Evolutionary conservation across 2,113 vertebrate species (phyloP).

Genomic region (Furnarius figulus): DNA sequence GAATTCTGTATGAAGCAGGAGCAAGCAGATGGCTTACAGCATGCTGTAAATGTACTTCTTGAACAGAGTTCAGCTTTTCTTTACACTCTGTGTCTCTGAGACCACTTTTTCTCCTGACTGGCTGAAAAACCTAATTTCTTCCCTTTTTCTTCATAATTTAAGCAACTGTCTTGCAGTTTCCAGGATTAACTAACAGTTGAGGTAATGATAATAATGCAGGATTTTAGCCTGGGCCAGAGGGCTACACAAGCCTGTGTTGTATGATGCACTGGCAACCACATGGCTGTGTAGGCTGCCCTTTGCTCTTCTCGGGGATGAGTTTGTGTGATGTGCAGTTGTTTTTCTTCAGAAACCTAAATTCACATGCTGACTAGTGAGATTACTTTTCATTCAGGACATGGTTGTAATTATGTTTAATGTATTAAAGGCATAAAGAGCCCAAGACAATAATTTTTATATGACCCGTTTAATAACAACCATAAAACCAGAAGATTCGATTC

Average conservation of each 20-base stretch:
- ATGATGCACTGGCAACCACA: background rate
- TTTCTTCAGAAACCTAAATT: background rate
- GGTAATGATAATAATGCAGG: background rate
- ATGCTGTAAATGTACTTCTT: background rate
- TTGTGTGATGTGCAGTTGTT: background rate
- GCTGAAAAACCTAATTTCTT: background rate
- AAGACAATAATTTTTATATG: conserved; percentile 61
- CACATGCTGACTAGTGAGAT: background rate
- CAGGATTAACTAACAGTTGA: background rate
- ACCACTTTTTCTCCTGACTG: background rate
- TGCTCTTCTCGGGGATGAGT: background rate
- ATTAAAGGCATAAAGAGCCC: background rate
- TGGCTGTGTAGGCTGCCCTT: background rate
- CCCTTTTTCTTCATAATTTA: background rate
- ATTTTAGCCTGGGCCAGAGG: background rate
- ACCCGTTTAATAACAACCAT: conserved; percentile 44
- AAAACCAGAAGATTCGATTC: background rate
- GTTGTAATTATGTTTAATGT: conserved; percentile 40
- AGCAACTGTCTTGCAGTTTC: background rate
- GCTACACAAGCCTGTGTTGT: background rate
- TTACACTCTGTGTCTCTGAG: background rate
- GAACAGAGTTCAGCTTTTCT: background rate
- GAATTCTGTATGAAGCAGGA: background rate
- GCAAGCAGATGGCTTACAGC: background rate
- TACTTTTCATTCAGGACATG: background rate